Percentiles rank a stretch among this genome's conserved stretches.
Evolutionary conservation across 2,113 vertebrate species (phyloP).

Genomic region (Bujurquina vittata): DNA sequence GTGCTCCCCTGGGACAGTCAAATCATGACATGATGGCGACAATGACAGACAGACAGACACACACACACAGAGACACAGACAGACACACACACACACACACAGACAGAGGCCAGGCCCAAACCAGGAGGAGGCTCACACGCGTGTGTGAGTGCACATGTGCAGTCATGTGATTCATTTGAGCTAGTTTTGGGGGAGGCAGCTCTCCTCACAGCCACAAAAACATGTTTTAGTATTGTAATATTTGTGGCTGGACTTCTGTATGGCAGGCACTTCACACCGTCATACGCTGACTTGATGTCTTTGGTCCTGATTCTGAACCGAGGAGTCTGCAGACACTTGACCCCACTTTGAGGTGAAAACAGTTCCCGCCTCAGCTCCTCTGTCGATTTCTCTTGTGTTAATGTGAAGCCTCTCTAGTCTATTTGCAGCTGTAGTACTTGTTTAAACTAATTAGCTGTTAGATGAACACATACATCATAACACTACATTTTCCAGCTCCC

Average conservation of each 20-base stretch:
- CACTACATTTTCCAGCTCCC: conserved; percentile 33
- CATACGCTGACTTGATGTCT: background rate
- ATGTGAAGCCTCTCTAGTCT: background rate
- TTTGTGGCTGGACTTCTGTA: fast-evolving
- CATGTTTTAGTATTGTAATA: background rate
- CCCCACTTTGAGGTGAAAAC: background rate
- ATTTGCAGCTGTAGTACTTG: background rate
- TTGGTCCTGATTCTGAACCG: background rate
- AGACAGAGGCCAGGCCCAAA: too few relatives aligned
- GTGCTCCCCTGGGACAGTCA: too few relatives aligned
- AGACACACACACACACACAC: background rate
- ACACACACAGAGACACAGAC: too few relatives aligned
- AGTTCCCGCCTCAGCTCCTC: background rate
- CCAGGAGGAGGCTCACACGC: background rate
- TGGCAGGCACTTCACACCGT: background rate
- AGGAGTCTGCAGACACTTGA: conserved; percentile 4
- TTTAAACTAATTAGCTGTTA: conserved; percentile 23
- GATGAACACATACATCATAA: conserved; percentile 39
- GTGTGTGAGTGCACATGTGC: too few relatives aligned
- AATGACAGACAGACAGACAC: background rate
- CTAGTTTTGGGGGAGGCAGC: background rate
- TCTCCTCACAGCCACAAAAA: background rate
- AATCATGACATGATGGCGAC: too few relatives aligned
- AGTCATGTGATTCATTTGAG: fast-evolving
- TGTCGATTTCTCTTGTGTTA: background rate